Evolutionary conservation across 2,888 invertebrate species (phyloP).

Genomic region (Mythimna lalbum): DNA sequence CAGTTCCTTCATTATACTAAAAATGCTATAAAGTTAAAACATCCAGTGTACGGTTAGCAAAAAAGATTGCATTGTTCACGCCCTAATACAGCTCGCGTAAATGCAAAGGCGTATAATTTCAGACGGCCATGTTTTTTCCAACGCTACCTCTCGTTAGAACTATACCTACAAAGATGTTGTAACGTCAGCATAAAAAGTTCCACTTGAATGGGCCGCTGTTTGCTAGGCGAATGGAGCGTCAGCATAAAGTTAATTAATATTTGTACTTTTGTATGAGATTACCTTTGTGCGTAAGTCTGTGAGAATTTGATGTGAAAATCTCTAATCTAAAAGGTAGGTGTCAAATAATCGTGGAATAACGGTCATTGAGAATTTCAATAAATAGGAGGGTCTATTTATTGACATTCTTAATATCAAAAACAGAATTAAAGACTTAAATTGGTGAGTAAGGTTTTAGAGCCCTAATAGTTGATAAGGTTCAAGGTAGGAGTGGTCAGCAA

Average conservation of each 20-base stretch:
- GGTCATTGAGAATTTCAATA: too few relatives aligned
- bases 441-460: too few relatives aligned
- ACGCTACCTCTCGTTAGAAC: constrained; percentile 37
- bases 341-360: too few relatives aligned
- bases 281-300: not conserved
- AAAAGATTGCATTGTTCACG: constrained; percentile 45
- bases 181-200: constrained; percentile 48
- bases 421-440: too few relatives aligned
- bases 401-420: too few relatives aligned
- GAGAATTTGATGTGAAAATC: not conserved
- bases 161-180: constrained; percentile 26
- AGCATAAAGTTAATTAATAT: constrained; percentile 44
- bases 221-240: constrained; percentile 42
- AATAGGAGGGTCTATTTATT: too few relatives aligned
- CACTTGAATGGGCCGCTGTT: constrained; percentile 49
- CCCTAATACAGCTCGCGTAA: constrained; percentile 26
- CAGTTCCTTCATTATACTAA: constrained; percentile 52
- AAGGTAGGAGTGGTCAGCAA: too few relatives aligned
- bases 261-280: constrained; percentile 24
- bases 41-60: constrained; percentile 38
- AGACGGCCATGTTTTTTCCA: constrained; percentile 43
- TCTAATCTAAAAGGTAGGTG: too few relatives aligned
- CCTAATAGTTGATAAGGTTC: too few relatives aligned
- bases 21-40: constrained; percentile 38
- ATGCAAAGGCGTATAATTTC: constrained; percentile 53